Conservation (phyloP, 2,888 invertebrate species). For the Mimachlamys varia region DNA sequence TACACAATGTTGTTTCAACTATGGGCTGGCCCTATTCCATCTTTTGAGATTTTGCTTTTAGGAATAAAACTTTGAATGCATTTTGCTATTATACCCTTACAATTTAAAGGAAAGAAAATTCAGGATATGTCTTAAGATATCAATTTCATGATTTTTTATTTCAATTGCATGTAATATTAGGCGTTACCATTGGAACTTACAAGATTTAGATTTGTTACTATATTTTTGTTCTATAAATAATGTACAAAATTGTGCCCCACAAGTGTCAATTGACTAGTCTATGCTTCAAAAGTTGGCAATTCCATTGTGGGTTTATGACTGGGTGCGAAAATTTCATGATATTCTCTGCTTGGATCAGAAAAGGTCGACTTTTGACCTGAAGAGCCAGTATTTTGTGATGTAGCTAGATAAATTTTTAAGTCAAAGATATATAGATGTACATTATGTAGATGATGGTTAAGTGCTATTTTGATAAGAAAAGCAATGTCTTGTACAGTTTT, state of each 20-base stretch:
- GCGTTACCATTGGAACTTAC: not conserved
- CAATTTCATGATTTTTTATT: not conserved
- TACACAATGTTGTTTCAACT: not conserved
- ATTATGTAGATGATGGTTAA: not conserved
- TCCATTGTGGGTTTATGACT: not conserved
- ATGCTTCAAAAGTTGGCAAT: not conserved
- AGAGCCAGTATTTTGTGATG: conserved; percentile 34
- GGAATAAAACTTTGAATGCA: too few species aligned
- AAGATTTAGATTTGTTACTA: not conserved
- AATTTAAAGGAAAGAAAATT: not conserved
- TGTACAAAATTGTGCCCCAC: not conserved
- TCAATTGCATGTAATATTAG: not conserved
- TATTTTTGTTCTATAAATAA: not conserved
- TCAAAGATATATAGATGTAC: not conserved
- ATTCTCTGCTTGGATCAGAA: not conserved
- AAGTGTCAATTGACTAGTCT: not conserved
- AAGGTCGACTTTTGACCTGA: not conserved
- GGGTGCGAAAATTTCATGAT: not conserved
- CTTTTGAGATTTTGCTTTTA: not conserved
- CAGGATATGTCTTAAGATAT: not conserved
- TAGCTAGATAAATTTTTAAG: not conserved
- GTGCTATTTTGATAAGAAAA: conserved; percentile 12
- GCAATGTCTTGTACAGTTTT: not conserved
- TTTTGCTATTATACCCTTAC: too few species aligned
- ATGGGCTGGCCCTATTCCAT: not conserved